Base-by-base conservation (phyloP, 2,888 invertebrate species). In the Oligia latruncula region DNA sequence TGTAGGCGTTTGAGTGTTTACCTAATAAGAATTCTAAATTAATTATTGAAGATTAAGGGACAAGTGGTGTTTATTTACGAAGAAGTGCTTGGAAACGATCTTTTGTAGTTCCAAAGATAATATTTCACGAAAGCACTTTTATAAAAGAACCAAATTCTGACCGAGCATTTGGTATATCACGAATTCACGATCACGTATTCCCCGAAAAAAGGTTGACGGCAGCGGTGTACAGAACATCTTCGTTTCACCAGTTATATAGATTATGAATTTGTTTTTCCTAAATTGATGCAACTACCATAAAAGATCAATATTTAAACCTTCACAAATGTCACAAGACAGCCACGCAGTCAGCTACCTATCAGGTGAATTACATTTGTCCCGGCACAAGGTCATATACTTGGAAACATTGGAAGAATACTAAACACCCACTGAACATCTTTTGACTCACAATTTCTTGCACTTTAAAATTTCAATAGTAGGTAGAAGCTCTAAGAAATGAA, bases 321-420 rank as follows among this genome's bases (percentile, higher is more conserved):
- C 1, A 23, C 40, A 46, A 64, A 75, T 20, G n/a, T 23, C 74
- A 6, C 17, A 66, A 66, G 43, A 2, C 40, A 62, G 2, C 40
- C 4, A 15, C 58, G n/a, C 62, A 62, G 55, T 23, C 46, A 71
- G 40, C 52, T 74, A 77, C 65, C 58, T 46, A 29, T 40, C 43
- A 70, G 68, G 81, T 72, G 80, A 74, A 80, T 84, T 71, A 52
- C 65, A 74, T 74, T 65, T 66, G 85, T 76, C 76, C 80, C 40
- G 65, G 20, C 49, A 68, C 74, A 85, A 85, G 87, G 84, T 77
- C 76, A 74, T 65, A 55, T 62, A 58, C 60, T 73, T 40, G 35
- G 55, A 35, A 29, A 82, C 82, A 72, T 75, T 43, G 40, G 2
- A 15, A 52, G 87, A 80, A 85, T 85, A 87, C 74, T 87, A 80